These are phyloP conservation scores for Eurosta solidaginis DNA, from an alignment of 1,140 invertebrate genomes.

Conservation along the genomic window DNA sequence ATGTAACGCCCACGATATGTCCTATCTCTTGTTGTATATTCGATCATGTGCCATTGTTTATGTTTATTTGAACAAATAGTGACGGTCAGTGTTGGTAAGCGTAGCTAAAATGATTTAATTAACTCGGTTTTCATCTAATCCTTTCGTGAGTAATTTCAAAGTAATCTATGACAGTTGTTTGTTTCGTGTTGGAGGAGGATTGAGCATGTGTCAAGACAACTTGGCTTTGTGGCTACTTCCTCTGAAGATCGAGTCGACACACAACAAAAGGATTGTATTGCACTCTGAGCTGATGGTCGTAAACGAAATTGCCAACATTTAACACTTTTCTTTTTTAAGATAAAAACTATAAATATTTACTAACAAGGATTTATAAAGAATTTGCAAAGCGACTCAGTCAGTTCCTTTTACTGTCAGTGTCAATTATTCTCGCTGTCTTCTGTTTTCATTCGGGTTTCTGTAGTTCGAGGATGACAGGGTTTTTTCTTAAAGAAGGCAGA, in stretches of 20 bases:
- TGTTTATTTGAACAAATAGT: background rate
- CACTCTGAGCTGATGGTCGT: background rate
- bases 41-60: constrained; percentile 8
- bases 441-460: too few species aligned
- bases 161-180: background rate
- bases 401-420: too few species aligned
- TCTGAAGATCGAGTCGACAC: background rate
- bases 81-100: constrained; percentile 36
- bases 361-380: too few species aligned
- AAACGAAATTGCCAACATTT: background rate
- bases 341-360: constrained; percentile 46
- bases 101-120: constrained; percentile 58
- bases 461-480: too few species aligned
- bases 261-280: background rate
- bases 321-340: constrained; percentile 10
- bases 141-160: constrained; percentile 34
- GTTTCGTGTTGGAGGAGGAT: background rate
- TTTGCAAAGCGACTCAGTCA: too few species aligned
- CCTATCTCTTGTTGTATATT: too few species aligned
- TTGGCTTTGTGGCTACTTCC: constrained; percentile 22
- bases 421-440: too few species aligned
- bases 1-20: background rate
- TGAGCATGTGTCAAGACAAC: constrained; percentile 42
- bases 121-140: constrained; percentile 52
- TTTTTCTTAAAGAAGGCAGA: too few species aligned